A percentile compares a stretch with the other conserved stretches of the same genome.
Evolutionary conservation across 2,888 invertebrate species (phyloP).

Genomic region (Hemaris fuciformis): DNA sequence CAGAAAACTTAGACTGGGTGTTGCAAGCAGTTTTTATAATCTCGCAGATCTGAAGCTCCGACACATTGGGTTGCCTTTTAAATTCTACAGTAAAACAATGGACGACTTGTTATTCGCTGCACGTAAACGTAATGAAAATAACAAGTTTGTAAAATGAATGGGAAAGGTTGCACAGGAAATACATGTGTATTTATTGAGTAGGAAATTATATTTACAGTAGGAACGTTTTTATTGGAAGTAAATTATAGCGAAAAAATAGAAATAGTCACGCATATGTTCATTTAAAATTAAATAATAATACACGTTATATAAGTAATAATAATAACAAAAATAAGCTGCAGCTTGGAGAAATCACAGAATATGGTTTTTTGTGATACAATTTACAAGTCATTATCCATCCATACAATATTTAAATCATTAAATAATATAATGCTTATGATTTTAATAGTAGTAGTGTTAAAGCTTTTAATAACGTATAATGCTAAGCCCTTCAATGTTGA

Average conservation of each 20-base stretch:
- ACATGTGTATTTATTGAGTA: neutral
- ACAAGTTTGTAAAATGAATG: neutral
- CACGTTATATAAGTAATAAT: too few species aligned
- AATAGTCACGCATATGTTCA: neutral
- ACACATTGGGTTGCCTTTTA: slow-evolving; percentile 1
- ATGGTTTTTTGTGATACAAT: too few species aligned
- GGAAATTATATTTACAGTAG: neutral
- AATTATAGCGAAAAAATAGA: neutral
- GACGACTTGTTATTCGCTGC: neutral
- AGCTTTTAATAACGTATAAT: too few species aligned
- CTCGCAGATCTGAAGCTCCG: slow-evolving; percentile 19
- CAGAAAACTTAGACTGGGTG: slow-evolving; percentile 33
- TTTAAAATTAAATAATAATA: neutral
- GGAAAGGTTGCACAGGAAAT: neutral
- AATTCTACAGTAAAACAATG: neutral
- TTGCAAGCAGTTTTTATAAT: slow-evolving; percentile 30
- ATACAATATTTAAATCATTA: too few species aligned
- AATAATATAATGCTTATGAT: too few species aligned
- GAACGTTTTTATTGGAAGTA: neutral
- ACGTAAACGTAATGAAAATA: neutral
- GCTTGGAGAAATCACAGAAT: too few species aligned
- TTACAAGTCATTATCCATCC: too few species aligned
- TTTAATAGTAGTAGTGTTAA: too few species aligned
- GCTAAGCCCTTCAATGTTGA: too few species aligned
- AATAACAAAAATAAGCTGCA: too few species aligned